Evolutionary conservation across 2,888 invertebrate species (phyloP).

Genomic region (Campoletis raptor): DNA sequence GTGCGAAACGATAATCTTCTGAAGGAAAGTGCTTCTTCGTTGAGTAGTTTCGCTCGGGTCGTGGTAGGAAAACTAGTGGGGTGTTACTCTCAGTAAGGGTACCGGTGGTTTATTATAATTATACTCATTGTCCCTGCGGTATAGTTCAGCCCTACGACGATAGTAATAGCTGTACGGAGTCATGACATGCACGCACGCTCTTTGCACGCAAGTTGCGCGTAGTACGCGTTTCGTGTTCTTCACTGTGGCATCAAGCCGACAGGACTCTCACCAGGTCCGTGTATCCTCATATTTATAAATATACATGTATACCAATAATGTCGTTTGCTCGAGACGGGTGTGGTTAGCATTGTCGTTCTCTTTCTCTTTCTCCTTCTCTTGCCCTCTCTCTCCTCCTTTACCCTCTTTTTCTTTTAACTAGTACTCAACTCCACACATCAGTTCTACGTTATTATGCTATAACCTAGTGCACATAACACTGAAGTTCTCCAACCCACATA

Average conservation of each 20-base stretch:
- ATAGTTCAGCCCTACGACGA: conserved; percentile 60
- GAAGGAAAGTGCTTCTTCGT: conserved; percentile 49
- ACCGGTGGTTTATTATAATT: conserved; percentile 77
- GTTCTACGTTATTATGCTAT: conserved; percentile 45
- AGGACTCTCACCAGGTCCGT: conserved; percentile 48
- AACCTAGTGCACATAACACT: conserved; percentile 57
- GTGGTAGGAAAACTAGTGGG: conserved; percentile 43
- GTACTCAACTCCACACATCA: conserved; percentile 59
- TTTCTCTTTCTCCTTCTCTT: conserved; percentile 16
- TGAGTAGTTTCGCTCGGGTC: conserved; percentile 43
- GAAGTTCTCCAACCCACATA: conserved; percentile 64
- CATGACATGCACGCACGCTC: conserved; percentile 75
- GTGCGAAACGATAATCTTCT: conserved; percentile 47
- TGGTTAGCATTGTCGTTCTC: conserved; percentile 25
- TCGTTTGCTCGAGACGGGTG: conserved; percentile 56
- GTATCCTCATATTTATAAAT: conserved; percentile 40
- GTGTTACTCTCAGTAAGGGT: conserved; percentile 72
- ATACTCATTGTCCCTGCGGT: conserved; percentile 78
- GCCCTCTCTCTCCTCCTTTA: conserved; percentile 20
- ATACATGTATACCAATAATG: conserved; percentile 22
- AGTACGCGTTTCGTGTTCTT: conserved; percentile 62
- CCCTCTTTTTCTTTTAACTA: conserved; percentile 39
- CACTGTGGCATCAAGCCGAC: conserved; percentile 46
- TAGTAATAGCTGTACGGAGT: conserved; percentile 63
- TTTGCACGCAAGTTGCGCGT: conserved; percentile 68